Evolutionary conservation across 1,140 invertebrate genomes (phyloP).

Genomic region (Microplitis mediator): DNA sequence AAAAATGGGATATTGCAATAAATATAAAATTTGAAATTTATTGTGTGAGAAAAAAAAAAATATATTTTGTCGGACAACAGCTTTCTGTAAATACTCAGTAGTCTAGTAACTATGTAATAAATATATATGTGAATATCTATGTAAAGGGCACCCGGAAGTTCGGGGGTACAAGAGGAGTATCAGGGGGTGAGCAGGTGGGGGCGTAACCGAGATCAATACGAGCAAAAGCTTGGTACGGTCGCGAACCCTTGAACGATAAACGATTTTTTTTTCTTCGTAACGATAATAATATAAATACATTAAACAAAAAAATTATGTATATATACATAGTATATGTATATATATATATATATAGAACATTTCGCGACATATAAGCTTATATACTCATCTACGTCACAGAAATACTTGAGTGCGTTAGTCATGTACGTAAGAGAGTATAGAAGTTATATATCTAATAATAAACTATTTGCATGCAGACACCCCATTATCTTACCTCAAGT

Average conservation of each 20-base stretch:
- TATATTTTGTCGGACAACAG: too few relatives aligned
- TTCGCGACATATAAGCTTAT: too few relatives aligned
- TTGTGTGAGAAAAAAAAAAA: too few relatives aligned
- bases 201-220: conserved; percentile 32
- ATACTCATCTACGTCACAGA: too few relatives aligned
- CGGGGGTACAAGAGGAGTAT: conserved; percentile 16
- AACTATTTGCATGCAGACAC: not conserved
- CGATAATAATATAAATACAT: not conserved
- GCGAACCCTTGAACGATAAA: conserved; percentile 30
- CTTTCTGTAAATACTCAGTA: not conserved
- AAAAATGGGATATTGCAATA: too few relatives aligned
- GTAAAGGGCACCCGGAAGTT: conserved; percentile 22
- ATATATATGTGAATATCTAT: not conserved
- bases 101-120: not conserved
- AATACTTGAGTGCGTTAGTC: too few relatives aligned
- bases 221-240: conserved; percentile 34
- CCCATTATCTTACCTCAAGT: conserved; percentile 23
- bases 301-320: not conserved
- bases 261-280: not conserved
- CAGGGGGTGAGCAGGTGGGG: conserved; percentile 8
- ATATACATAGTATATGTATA: too few relatives aligned
- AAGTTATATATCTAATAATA: not conserved
- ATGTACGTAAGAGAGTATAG: too few relatives aligned
- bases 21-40: too few relatives aligned
- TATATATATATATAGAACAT: too few relatives aligned